Conservation (phyloP, 2,888 invertebrate genomes). For the Amphipyra tragopoginis region DNA sequence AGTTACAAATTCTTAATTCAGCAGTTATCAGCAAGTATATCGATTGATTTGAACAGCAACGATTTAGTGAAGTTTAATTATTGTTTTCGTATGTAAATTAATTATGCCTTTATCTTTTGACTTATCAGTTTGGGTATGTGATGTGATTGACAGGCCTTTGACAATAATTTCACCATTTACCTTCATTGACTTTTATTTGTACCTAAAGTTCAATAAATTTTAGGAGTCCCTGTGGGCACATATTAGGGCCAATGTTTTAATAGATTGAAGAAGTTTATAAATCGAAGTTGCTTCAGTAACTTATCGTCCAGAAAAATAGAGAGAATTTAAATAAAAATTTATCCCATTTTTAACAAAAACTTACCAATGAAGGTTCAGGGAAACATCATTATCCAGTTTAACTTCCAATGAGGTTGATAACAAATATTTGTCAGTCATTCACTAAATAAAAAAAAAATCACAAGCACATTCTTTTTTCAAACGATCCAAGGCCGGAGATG, state of each 20-base stretch:
- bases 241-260: not conserved
- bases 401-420: conserved; percentile 40
- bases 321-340: not conserved
- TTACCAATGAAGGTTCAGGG: conserved; percentile 46
- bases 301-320: not conserved
- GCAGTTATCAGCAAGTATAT: conserved; percentile 15
- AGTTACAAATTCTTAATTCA: conserved; percentile 1
- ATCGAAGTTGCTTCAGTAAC: not conserved
- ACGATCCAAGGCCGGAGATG: conserved; percentile 47
- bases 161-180: conserved; percentile 16
- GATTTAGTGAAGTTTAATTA: conserved; percentile 13
- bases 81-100: conserved; percentile 47
- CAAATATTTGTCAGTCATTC: conserved; percentile 48
- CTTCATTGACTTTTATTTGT: not conserved
- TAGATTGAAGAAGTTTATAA: not conserved
- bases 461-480: conserved; percentile 57
- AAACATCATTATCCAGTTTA: conserved; percentile 48
- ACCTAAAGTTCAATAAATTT: not conserved
- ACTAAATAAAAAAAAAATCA: conserved; percentile 55
- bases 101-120: conserved; percentile 13
- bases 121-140: conserved; percentile 25
- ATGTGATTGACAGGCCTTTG: conserved; percentile 15
- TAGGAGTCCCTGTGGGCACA: not conserved
- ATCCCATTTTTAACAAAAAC: conserved; percentile 29
- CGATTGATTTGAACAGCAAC: conserved; percentile 17